phyloP scores from a whole-genome alignment of 2,797 vertebrate genomes.

The Sebastolobus alascanus region DNA sequence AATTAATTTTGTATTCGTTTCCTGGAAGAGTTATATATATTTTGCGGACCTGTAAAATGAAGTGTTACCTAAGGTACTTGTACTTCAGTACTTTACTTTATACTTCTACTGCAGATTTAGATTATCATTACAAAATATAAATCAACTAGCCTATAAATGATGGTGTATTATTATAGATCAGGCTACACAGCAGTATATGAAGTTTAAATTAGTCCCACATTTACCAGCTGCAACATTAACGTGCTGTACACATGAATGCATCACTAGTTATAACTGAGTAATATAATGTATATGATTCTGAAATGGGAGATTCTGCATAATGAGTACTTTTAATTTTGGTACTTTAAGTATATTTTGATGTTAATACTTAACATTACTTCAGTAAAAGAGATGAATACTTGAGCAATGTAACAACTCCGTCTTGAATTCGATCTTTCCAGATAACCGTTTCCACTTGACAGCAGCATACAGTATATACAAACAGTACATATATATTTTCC shows the following conservation, averaged over 20 bases:
- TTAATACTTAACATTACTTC: background rate
- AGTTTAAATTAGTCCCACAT: background rate
- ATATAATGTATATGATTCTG: background rate
- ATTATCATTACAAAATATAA: background rate
- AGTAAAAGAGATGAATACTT: background rate
- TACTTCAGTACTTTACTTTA: background rate
- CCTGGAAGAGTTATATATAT: too few species aligned
- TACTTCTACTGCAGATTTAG: background rate
- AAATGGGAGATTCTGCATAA: background rate
- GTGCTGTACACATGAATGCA: background rate
- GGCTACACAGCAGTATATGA: background rate
- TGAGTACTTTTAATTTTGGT: background rate
- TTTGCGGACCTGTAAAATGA: too few species aligned
- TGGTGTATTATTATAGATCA: background rate
- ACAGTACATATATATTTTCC: background rate
- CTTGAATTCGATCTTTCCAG: background rate
- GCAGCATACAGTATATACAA: background rate
- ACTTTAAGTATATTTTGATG: background rate
- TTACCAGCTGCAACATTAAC: background rate
- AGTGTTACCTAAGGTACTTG: background rate
- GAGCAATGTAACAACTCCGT: background rate
- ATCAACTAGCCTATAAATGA: fast-evolving
- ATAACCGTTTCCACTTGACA: background rate
- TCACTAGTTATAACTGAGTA: background rate
- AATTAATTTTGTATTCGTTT: too few species aligned